These are phyloP conservation scores for Valencia hispanica DNA, from an alignment of 2,797 vertebrate genomes.

Conservation along the genomic window DNA sequence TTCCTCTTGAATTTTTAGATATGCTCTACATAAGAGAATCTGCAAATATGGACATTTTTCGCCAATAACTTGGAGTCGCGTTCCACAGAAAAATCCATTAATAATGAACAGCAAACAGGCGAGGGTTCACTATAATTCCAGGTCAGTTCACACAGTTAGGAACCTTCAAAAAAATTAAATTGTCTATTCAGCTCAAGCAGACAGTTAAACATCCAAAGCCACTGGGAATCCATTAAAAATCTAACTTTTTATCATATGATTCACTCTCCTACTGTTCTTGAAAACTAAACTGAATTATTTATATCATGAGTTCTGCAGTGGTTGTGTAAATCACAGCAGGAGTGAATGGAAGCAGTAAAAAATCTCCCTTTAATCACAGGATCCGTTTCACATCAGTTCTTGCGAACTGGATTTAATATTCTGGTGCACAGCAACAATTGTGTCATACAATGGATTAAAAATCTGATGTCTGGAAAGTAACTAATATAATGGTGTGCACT, in stretches of 20 bases:
- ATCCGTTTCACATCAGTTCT: neutral
- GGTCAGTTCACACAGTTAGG: neutral
- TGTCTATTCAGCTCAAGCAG: neutral
- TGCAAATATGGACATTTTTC: neutral
- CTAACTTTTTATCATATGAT: neutral
- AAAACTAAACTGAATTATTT: neutral
- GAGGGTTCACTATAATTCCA: neutral
- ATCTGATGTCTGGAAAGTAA: neutral
- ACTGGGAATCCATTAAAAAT: neutral
- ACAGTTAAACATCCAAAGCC: neutral
- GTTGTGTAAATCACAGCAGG: neutral
- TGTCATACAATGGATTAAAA: neutral
- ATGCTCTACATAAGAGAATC: neutral
- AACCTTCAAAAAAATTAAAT: neutral
- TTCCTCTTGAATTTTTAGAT: neutral
- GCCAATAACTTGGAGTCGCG: neutral
- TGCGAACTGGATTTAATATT: neutral
- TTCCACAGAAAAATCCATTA: neutral
- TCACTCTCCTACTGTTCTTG: neutral
- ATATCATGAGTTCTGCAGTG: neutral
- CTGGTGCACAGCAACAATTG: neutral
- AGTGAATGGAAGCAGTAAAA: neutral
- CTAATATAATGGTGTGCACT: neutral
- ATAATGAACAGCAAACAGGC: too few species aligned
- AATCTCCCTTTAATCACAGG: neutral